These are phyloP conservation scores for Burhinus oedicnemus DNA, from an alignment of 2,113 vertebrate genomes.

Conservation along the genomic window DNA sequence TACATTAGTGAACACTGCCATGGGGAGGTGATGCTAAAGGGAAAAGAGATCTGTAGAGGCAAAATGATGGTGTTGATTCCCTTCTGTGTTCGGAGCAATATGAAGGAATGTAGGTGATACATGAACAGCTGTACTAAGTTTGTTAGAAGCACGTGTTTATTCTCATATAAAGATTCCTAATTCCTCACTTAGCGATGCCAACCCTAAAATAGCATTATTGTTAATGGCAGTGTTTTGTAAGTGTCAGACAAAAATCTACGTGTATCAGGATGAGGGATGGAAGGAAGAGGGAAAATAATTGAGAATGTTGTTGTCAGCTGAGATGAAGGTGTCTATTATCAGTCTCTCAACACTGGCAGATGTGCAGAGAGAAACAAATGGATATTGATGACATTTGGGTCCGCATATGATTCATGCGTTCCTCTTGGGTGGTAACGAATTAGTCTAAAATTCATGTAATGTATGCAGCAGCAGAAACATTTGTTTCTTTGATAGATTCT, in stretches of 20 bases:
- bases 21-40: neutral
- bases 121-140: neutral
- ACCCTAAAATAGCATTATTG: neutral
- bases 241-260: neutral
- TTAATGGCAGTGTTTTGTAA: neutral
- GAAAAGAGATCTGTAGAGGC: neutral
- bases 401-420: neutral
- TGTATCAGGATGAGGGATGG: neutral
- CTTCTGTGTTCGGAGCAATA: fast-evolving
- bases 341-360: constrained; percentile 2
- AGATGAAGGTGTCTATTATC: neutral
- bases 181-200: neutral
- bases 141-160: neutral
- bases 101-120: neutral
- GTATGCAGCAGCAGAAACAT: neutral
- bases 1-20: neutral
- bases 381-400: constrained; percentile 55
- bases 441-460: constrained; percentile 27
- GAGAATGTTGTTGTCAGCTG: neutral
- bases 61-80: neutral
- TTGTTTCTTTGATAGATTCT: constrained; percentile 28
- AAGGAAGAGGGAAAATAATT: neutral
- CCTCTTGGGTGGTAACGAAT: constrained; percentile 16
- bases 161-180: neutral
- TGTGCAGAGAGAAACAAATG: constrained; percentile 39